A percentile compares a stretch with the other conserved stretches of the same genome.
phyloP scores from a whole-genome alignment of 1,140 invertebrate species.

The Chelonus insularis region DNA sequence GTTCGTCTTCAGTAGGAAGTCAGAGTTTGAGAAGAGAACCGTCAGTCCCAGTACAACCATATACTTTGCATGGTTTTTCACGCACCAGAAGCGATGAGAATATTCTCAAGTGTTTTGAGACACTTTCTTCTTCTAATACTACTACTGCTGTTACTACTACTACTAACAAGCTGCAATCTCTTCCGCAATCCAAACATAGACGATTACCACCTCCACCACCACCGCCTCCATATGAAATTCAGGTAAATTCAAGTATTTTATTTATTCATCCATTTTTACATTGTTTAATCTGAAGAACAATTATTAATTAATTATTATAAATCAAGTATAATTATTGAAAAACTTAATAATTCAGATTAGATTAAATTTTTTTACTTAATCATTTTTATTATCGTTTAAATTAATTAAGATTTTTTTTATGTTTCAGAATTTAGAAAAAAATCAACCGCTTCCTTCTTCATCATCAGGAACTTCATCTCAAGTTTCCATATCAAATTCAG shows the following conservation, averaged over 20 bases:
- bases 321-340: no score
- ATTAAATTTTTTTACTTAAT: background rate
- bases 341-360: no score
- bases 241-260: conserved; percentile 45
- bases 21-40: conserved; percentile 60
- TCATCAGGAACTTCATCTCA: conserved; percentile 34
- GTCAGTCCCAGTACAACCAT: conserved; percentile 59
- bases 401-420: conserved; percentile 11
- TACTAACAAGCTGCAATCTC: conserved; percentile 45
- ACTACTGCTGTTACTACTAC: no score
- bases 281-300: no score
- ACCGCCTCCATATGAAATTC: conserved; percentile 69
- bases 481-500: conserved; percentile 28
- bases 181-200: conserved; percentile 64
- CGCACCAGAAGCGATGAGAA: conserved; percentile 78
- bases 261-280: background rate
- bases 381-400: background rate
- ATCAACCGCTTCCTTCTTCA: conserved; percentile 51
- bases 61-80: conserved; percentile 60
- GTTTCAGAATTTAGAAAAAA: conserved; percentile 53
- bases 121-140: conserved; percentile 40
- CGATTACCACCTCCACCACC: conserved; percentile 72
- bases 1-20: conserved; percentile 54
- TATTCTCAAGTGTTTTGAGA: conserved; percentile 69
- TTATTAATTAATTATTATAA: no score